These are phyloP conservation scores for Penaeus indicus DNA, from an alignment of 1,140 invertebrate species.

Conservation along the genomic window DNA sequence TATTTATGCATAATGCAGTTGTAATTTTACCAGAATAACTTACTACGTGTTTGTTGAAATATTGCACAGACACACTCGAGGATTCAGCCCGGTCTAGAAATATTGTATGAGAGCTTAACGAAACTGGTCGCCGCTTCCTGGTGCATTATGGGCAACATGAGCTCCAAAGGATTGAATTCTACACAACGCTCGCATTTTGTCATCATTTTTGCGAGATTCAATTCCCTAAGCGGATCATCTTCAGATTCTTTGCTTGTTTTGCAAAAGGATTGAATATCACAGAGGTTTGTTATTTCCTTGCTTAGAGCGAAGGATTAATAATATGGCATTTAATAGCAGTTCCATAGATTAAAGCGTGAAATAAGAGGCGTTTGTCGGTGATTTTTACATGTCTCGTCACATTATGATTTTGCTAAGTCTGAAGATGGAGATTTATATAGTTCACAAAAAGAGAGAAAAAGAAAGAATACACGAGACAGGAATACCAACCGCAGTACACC, in stretches of 20 bases:
- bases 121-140: conserved; percentile 42
- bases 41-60: conserved; percentile 43
- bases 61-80: conserved; percentile 22
- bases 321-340: no score
- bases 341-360: no score
- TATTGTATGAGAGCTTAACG: conserved; percentile 42
- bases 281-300: background rate
- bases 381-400: no score
- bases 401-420: no score
- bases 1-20: conserved; percentile 30
- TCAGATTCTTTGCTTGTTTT: no score
- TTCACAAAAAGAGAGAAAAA: no score
- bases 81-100: conserved; percentile 37
- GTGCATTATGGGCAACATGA: conserved; percentile 44
- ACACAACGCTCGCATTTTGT: conserved; percentile 27
- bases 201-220: conserved; percentile 21
- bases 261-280: conserved; percentile 2
- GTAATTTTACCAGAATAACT: conserved; percentile 44
- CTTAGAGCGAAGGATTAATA: no score
- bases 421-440: no score
- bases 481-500: no score
- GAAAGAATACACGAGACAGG: no score
- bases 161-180: conserved; percentile 32
- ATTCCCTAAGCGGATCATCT: background rate
- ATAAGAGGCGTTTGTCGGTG: no score